These are phyloP conservation scores for Apostichopus californicus DNA, from an alignment of 35 echinoderm and acorn worm species.

Conservation along the genomic window DNA sequence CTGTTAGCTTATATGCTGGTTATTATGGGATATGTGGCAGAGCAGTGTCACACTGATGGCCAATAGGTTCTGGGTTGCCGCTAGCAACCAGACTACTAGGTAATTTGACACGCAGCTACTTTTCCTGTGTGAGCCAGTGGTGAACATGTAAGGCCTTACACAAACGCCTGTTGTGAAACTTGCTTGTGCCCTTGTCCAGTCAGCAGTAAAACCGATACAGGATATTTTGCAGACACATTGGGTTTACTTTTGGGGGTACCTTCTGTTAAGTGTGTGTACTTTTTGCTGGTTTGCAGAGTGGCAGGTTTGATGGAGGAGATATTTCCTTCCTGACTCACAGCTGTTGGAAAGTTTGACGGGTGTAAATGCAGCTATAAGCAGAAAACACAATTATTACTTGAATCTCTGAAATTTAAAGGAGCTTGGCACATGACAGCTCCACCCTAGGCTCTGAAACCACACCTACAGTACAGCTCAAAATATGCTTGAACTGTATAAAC, in stretches of 20 bases:
- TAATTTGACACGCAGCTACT: constrained; percentile 63
- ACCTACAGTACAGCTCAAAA: not conserved
- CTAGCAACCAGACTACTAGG: constrained; percentile 43
- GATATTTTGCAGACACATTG: constrained; percentile 55
- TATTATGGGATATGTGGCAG: constrained; percentile 64
- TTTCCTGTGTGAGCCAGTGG: constrained; percentile 55
- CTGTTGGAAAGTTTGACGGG: not conserved
- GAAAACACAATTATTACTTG: constrained; percentile 21
- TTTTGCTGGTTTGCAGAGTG: constrained; percentile 9
- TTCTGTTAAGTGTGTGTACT: not conserved
- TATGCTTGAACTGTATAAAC: not conserved
- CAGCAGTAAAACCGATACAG: constrained; percentile 36
- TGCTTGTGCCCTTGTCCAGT: constrained; percentile 53
- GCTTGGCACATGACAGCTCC: not conserved
- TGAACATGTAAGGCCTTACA: constrained; percentile 20
- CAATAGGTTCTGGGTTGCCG: constrained; percentile 60
- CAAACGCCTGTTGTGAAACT: constrained; percentile 25
- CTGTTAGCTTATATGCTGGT: constrained; percentile 65
- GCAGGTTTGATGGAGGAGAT: not conserved
- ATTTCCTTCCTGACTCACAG: constrained; percentile 45
- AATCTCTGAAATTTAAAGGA: constrained; percentile 58
- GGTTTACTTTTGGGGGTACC: no score
- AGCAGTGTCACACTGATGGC: constrained; percentile 55
- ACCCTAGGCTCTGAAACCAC: not conserved
- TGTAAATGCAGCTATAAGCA: constrained; percentile 44